These are phyloP conservation scores for Actinia tenebrosa DNA, from an alignment of 64 coral and sea anemone genomes.

Conservation along the genomic window DNA sequence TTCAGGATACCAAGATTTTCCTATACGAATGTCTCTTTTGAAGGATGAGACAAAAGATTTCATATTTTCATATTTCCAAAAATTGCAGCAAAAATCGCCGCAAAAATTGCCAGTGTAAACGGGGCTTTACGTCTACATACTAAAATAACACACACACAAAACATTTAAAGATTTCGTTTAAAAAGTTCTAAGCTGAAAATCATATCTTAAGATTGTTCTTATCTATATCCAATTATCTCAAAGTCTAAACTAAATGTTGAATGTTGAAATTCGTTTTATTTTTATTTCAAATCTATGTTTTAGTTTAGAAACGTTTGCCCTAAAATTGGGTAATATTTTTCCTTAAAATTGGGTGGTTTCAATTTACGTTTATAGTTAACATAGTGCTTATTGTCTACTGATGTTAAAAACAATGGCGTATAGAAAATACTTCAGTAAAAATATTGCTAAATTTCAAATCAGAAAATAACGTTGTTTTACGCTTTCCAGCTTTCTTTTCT, in stretches of 20 bases:
- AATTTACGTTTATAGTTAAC: not conserved
- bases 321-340: not conserved
- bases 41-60: no score
- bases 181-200: not conserved
- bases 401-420: not conserved
- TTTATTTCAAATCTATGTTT: not conserved
- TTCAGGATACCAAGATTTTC: no score
- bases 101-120: no score
- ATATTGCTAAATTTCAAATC: not conserved
- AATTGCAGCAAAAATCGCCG: no score
- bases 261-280: not conserved
- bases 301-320: not conserved
- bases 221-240: not conserved
- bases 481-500: no score
- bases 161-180: not conserved
- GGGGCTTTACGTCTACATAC: not conserved
- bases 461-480: not conserved
- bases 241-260: not conserved
- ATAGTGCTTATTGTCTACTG: not conserved
- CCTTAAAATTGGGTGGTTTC: not conserved
- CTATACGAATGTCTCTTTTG: no score
- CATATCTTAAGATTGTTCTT: not conserved
- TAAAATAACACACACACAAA: not conserved
- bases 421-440: not conserved
- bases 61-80: no score